Base-by-base conservation (phyloP, 2,888 invertebrate species). In the Apotomis capreana region DNA sequence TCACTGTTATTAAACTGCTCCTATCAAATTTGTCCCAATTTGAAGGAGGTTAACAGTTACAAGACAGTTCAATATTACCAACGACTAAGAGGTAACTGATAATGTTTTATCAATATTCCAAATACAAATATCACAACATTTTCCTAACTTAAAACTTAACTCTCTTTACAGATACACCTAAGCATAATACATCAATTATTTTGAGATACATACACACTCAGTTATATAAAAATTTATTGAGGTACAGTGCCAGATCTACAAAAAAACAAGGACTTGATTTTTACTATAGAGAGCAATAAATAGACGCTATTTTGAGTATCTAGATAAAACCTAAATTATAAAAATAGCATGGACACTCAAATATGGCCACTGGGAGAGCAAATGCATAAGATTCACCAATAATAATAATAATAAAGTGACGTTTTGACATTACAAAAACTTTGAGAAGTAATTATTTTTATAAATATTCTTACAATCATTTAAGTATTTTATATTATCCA, bases 51-150 rank as follows among this genome's bases (percentile, higher is more conserved):
- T 55, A 60, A 44, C 59, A 58, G 54, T 65, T 54, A 49, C 51
- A 8, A 15, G 51, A 70, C 44, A 69, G 49, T 46, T 37, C 26
- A 52, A 65, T 51, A 63, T n/a, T 51, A 74, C 71, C 73, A 70
- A 75, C 70, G 69, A 73, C 51, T 63, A 63, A 71, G 40, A 51
- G 69, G 55, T 70, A 74, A 73, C 73, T 78, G 76, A 76, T 69
- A 77, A 85, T 82, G 79, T 83, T 86, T 67, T 88, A 89, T 87
- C 82, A 92, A 91, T 93, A 93, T 93, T 93, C 93, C 93, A 93
- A 88, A 91, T 93, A 93, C 93, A 93, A 93, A 92, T 93, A 93
- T 93, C 93, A 93, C 93, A 92, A 91, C 90, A 92, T 92, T 92
- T 90, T 85, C 84, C 91, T 92, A 92, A 91, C 78, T 77, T 84